Conservation (phyloP, 2,888 invertebrate genomes). For the Prosapia bicincta region DNA sequence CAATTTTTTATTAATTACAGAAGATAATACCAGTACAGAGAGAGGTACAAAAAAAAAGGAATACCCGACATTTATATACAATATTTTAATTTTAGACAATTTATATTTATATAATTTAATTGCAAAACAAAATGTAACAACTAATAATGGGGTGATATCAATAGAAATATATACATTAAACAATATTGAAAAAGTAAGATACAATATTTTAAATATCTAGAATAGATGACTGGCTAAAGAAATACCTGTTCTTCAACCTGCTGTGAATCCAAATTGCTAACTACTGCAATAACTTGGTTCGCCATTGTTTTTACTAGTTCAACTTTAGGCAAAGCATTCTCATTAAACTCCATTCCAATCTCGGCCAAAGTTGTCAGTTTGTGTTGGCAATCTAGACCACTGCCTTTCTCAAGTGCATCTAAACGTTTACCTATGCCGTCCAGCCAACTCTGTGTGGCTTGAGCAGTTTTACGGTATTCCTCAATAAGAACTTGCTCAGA, state of each 20-base stretch:
- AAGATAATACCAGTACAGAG: too few species aligned
- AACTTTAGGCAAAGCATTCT: slow-evolving; percentile 66
- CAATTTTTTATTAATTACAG: too few species aligned
- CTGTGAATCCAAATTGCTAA: slow-evolving; percentile 84
- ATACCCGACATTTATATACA: too few species aligned
- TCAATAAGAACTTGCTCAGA: slow-evolving; percentile 72
- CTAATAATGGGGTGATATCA: too few species aligned
- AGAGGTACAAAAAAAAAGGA: too few species aligned
- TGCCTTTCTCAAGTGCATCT: slow-evolving; percentile 80
- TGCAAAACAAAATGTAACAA: too few species aligned
- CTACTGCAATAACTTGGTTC: slow-evolving; percentile 69
- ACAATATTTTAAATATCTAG: too few species aligned
- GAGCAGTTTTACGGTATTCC: slow-evolving; percentile 69
- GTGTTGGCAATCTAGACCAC: slow-evolving; percentile 74
- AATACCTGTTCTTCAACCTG: slow-evolving; percentile 83
- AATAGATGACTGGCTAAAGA: too few species aligned
- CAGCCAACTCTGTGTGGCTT: slow-evolving; percentile 77
- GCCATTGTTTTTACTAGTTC: slow-evolving; percentile 66
- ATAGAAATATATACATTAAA: too few species aligned
- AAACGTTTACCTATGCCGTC: slow-evolving; percentile 75
- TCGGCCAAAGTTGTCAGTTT: slow-evolving; percentile 73
- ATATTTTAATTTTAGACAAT: too few species aligned
- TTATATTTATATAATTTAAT: too few species aligned
- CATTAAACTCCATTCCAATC: slow-evolving; percentile 69
- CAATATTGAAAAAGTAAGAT: too few species aligned